A percentile compares a stretch with the other conserved stretches of the same genome.
These are phyloP conservation scores for Notothenia coriiceps DNA, from an alignment of 2,113 vertebrate species.

Conservation along the genomic window DNA sequence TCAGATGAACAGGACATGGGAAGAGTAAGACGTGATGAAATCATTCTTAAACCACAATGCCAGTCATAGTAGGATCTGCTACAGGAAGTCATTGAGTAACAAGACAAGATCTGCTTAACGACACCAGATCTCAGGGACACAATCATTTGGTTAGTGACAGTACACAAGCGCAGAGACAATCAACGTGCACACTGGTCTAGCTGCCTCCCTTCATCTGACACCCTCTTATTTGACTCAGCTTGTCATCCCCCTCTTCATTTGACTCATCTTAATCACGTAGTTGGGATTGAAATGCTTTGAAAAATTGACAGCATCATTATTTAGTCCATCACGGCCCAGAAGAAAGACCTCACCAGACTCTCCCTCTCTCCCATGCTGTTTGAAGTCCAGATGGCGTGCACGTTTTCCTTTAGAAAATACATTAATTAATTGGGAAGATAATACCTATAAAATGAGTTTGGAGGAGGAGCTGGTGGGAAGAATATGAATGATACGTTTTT, in stretches of 20 bases:
- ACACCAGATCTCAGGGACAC: slow-evolving; percentile 34
- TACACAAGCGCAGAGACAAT: slow-evolving; percentile 29
- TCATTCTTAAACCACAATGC: slow-evolving; percentile 25
- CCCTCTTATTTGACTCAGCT: slow-evolving; percentile 52
- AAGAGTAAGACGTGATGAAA: slow-evolving; percentile 34
- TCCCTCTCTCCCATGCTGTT: slow-evolving; percentile 70
- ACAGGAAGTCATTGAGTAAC: slow-evolving; percentile 39
- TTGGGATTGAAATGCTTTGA: slow-evolving; percentile 82
- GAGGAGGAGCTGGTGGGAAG: slow-evolving; percentile 41
- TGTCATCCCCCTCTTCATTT: slow-evolving; percentile 72
- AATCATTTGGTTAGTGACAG: slow-evolving; percentile 48
- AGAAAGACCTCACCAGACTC: slow-evolving; percentile 71
- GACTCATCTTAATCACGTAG: slow-evolving; percentile 70
- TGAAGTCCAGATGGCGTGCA: slow-evolving; percentile 76
- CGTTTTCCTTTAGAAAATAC: slow-evolving; percentile 58
- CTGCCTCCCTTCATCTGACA: slow-evolving; percentile 51
- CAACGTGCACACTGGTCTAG: slow-evolving; percentile 8
- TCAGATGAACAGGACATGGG: not conserved
- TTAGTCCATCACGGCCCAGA: slow-evolving; percentile 83
- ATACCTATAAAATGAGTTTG: slow-evolving; percentile 55
- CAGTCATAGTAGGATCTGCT: slow-evolving; percentile 30
- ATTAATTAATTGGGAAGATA: slow-evolving; percentile 62
- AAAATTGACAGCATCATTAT: slow-evolving; percentile 85
- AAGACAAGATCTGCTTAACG: slow-evolving; percentile 36
- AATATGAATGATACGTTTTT: slow-evolving; percentile 48